A percentile compares a stretch with the other conserved stretches of the same genome.
Evolutionary conservation across 2,797 vertebrate species (phyloP).

Genomic region (Phaenicophaeus curvirostris): DNA sequence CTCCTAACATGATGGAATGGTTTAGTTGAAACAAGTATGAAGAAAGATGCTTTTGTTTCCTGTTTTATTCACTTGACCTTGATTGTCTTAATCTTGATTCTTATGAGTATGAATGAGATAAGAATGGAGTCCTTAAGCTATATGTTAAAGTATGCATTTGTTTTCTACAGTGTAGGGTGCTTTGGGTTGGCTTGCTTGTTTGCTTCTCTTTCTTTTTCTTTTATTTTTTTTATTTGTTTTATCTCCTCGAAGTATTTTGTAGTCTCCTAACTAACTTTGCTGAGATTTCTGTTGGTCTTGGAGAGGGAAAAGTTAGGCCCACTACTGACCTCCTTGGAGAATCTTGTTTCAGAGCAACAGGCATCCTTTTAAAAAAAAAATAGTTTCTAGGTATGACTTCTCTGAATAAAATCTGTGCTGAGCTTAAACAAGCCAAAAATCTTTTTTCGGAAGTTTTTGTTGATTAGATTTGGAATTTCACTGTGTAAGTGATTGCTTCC

Average conservation of each 20-base stretch:
- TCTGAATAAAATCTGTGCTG: background rate
- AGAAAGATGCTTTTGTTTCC: background rate
- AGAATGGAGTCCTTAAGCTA: background rate
- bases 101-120: background rate
- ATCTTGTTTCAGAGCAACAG: background rate
- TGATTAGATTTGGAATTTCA: background rate
- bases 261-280: background rate
- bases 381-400: background rate
- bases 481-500: background rate
- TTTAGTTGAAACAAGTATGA: background rate
- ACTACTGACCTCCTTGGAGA: background rate
- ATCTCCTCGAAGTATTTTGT: background rate
- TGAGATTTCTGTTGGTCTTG: background rate
- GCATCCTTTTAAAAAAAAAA: background rate
- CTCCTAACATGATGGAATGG: background rate
- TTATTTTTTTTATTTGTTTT: background rate
- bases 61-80: background rate
- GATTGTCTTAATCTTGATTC: background rate
- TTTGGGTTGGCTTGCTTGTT: background rate
- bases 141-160: background rate
- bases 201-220: background rate
- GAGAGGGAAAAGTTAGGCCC: background rate
- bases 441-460: background rate
- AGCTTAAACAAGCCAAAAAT: background rate
- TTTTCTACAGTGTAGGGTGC: background rate